A percentile compares a stretch with the other conserved stretches of the same genome.
Conservation (phyloP, 2,113 vertebrate species). For the Numida meleagris region DNA sequence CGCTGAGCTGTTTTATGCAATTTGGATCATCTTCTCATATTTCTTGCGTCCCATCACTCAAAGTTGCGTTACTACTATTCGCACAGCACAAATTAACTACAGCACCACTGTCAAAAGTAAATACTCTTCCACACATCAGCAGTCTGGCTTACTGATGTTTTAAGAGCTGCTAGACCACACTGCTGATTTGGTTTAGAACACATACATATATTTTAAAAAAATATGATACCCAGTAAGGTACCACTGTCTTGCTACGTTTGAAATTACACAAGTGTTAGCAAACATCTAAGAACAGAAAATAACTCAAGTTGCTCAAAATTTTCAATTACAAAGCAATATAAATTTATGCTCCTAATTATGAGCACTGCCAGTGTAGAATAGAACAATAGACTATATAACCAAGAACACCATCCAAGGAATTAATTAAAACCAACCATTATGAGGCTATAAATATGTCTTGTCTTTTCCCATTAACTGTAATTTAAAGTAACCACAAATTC, state of each 20-base stretch:
- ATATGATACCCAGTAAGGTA: neutral
- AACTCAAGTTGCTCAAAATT: neutral
- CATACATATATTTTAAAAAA: neutral
- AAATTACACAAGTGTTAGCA: neutral
- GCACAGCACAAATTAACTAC: neutral
- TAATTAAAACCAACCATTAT: neutral
- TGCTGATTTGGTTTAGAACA: neutral
- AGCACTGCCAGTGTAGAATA: neutral
- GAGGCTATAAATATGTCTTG: neutral
- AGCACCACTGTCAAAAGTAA: neutral
- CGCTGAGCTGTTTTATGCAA: neutral
- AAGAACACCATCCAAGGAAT: neutral
- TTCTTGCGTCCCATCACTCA: neutral
- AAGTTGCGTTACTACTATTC: neutral
- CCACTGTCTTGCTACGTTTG: neutral
- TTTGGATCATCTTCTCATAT: neutral
- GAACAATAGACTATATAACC: neutral
- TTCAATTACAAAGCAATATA: neutral
- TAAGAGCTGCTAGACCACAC: neutral
- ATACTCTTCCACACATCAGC: neutral
- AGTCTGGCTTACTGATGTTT: neutral
- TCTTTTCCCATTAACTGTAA: neutral
- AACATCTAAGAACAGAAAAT: neutral
- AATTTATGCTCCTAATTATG: neutral
- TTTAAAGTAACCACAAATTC: conserved; percentile 8